Evolutionary conservation across 1,140 invertebrate species (phyloP).

Genomic region (Sinonovacula constricta): DNA sequence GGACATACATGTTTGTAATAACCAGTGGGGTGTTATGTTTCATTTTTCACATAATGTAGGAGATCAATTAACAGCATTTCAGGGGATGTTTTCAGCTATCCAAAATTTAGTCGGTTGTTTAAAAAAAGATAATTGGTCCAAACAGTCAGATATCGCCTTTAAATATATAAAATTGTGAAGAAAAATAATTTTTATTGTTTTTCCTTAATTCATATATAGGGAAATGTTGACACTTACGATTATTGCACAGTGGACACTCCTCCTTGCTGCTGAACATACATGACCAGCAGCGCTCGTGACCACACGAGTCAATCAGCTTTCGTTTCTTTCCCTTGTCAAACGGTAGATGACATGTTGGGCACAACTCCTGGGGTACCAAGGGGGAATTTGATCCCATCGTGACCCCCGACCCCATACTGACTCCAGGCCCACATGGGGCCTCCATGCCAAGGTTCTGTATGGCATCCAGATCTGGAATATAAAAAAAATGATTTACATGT

Average conservation of each 20-base stretch:
- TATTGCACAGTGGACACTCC: conserved; percentile 88
- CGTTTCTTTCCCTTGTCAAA: conserved; percentile 97
- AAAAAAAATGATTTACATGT: not conserved
- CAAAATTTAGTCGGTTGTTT: no score
- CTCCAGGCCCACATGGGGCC: conserved; percentile 5
- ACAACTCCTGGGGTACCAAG: conserved; percentile 62
- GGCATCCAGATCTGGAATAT: conserved; percentile 48
- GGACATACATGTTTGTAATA: no score
- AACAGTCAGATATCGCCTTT: no score
- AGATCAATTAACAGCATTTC: no score
- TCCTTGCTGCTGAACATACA: conserved; percentile 92
- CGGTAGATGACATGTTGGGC: conserved; percentile 85
- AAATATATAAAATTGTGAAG: no score
- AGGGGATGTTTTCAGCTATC: no score
- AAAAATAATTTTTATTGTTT: no score
- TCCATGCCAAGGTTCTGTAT: conserved; percentile 51
- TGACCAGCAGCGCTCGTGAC: conserved; percentile 95
- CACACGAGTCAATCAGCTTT: conserved; percentile 94
- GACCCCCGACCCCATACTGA: conserved; percentile 3
- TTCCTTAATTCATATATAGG: no score
- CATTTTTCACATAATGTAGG: no score
- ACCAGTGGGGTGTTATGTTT: no score
- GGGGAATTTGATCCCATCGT: conserved; percentile 20
- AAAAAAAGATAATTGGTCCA: no score
- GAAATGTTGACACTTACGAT: conserved; percentile 20